These are phyloP conservation scores for Phaedon cochleariae DNA, from an alignment of 2,888 invertebrate genomes.

Conservation along the genomic window DNA sequence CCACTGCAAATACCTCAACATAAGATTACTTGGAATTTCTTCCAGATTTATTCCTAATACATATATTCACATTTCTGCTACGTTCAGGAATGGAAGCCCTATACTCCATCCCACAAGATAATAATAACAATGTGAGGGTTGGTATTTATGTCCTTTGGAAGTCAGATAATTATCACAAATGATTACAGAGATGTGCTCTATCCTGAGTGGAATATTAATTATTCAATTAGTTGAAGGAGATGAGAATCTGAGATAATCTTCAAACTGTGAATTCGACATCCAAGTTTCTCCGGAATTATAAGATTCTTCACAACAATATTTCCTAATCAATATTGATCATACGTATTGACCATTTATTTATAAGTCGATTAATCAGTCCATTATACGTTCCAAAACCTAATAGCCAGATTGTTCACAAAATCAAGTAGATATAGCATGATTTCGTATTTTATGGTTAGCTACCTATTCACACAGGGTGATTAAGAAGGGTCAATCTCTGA, in stretches of 20 bases:
- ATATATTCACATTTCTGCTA: neutral
- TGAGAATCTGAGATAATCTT: conserved; percentile 13
- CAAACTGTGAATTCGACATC: neutral
- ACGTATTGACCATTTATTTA: too few species aligned
- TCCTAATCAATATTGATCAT: too few species aligned
- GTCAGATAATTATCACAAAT: conserved; percentile 38
- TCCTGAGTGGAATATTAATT: conserved; percentile 38
- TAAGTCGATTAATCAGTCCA: too few species aligned
- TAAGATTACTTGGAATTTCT: neutral
- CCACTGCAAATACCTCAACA: too few species aligned
- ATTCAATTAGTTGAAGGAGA: conserved; percentile 27
- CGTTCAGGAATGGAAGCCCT: neutral
- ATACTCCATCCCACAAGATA: conserved; percentile 22
- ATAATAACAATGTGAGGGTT: conserved; percentile 33
- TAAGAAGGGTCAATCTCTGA: too few species aligned
- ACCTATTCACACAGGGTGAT: too few species aligned
- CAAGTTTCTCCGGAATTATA: neutral
- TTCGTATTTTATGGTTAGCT: too few species aligned
- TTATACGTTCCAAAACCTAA: too few species aligned
- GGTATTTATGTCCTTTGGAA: conserved; percentile 34
- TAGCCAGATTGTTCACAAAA: too few species aligned
- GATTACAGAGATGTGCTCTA: conserved; percentile 32
- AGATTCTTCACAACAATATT: too few species aligned
- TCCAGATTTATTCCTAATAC: neutral
- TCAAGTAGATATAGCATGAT: too few species aligned